phyloP scores from a whole-genome alignment of 2,888 invertebrate genomes.

The Parthenolecanium corni region DNA sequence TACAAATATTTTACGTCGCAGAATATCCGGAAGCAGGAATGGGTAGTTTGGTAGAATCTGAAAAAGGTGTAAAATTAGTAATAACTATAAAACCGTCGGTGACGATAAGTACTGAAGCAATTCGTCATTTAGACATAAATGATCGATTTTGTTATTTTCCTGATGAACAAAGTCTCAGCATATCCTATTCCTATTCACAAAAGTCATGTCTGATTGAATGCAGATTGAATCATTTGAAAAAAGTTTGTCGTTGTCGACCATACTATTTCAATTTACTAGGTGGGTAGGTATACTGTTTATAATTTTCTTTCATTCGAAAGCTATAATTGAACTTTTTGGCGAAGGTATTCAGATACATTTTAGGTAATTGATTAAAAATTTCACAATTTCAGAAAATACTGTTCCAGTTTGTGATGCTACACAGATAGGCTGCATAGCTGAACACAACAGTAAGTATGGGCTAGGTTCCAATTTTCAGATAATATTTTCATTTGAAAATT shows the following conservation, averaged over 20 bases:
- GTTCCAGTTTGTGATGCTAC: conserved; percentile 33
- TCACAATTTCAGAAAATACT: conserved; percentile 33
- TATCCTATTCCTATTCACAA: conserved; percentile 33
- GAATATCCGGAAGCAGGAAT: conserved; percentile 35
- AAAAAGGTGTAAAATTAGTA: conserved; percentile 32
- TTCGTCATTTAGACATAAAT: conserved; percentile 32
- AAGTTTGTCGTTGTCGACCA: conserved; percentile 34
- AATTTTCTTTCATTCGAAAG: background rate
- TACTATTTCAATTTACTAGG: conserved; percentile 34
- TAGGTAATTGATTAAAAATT: background rate
- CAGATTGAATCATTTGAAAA: conserved; percentile 33
- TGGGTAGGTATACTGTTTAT: conserved; percentile 1
- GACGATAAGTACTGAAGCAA: conserved; percentile 34
- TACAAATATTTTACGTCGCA: conserved; percentile 34
- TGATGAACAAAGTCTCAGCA: conserved; percentile 32
- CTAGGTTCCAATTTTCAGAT: no score
- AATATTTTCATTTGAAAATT: no score
- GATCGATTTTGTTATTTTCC: conserved; percentile 35
- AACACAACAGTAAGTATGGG: conserved; percentile 33
- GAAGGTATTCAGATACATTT: background rate
- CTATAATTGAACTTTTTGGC: background rate
- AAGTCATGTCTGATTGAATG: conserved; percentile 35
- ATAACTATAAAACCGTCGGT: conserved; percentile 34
- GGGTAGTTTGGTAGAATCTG: conserved; percentile 32
- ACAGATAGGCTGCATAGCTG: conserved; percentile 33